These are phyloP conservation scores for Cyprinella venusta DNA, from an alignment of 2,797 vertebrate genomes.

Conservation along the genomic window DNA sequence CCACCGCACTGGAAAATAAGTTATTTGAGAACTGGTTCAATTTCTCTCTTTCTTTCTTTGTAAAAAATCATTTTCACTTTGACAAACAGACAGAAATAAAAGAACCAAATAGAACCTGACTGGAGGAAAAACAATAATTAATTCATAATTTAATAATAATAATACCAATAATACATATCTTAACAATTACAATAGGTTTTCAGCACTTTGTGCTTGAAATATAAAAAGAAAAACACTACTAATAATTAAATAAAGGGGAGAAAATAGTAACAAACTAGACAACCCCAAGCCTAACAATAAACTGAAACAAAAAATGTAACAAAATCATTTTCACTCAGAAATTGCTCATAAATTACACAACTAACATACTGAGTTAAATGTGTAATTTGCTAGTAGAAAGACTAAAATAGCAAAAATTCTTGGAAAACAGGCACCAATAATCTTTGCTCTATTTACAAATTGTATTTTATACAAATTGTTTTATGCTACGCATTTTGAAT, in stretches of 20 bases:
- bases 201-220: no score
- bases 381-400: not conserved
- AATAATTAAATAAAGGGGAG: not conserved
- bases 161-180: not conserved
- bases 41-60: not conserved
- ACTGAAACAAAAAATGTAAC: no score
- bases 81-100: not conserved
- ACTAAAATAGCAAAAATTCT: not conserved
- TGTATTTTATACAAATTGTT: no score
- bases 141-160: not conserved
- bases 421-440: not conserved
- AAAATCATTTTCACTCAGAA: not conserved
- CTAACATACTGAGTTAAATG: no score
- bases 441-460: not conserved
- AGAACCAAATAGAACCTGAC: not conserved
- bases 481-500: no score
- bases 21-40: not conserved
- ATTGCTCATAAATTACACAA: not conserved
- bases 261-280: not conserved
- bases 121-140: not conserved
- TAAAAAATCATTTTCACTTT: not conserved
- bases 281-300: not conserved
- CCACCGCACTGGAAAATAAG: slow-evolving; percentile 82
- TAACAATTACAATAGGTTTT: no score
- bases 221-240: not conserved